Evolutionary conservation across 2,113 vertebrate genomes (phyloP).

Genomic region (Corapipo altera): DNA sequence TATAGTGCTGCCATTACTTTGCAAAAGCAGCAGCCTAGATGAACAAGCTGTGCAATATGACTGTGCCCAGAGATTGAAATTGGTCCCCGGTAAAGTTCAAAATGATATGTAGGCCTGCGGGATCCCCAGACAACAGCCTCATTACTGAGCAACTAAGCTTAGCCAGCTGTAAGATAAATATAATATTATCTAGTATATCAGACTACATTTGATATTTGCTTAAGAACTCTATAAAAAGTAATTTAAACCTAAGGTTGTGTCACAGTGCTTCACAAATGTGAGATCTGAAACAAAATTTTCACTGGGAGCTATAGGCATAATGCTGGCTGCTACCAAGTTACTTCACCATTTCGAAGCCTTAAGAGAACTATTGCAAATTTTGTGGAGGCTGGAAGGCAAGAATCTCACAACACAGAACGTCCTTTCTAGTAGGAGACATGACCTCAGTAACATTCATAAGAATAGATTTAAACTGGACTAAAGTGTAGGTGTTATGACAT

Average conservation of each 20-base stretch:
- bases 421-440: not conserved
- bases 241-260: not conserved
- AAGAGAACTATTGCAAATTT: fast-evolving
- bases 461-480: not conserved
- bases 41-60: not conserved
- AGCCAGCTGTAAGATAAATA: not conserved
- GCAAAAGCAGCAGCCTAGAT: not conserved
- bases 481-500: not conserved
- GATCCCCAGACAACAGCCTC: not conserved
- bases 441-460: not conserved
- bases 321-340: not conserved
- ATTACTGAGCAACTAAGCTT: not conserved
- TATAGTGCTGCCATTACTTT: not conserved
- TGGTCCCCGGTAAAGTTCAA: not conserved
- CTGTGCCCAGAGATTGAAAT: not conserved
- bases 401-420: not conserved
- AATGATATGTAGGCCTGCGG: fast-evolving
- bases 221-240: not conserved
- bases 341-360: not conserved
- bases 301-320: not conserved
- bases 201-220: not conserved
- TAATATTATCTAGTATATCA: not conserved
- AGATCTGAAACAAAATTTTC: not conserved
- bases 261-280: not conserved
- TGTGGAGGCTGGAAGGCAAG: not conserved